Percentiles rank a stretch among this genome's conserved stretches.
Conservation (phyloP, 2,888 invertebrate genomes). For the Meganola albula region DNA sequence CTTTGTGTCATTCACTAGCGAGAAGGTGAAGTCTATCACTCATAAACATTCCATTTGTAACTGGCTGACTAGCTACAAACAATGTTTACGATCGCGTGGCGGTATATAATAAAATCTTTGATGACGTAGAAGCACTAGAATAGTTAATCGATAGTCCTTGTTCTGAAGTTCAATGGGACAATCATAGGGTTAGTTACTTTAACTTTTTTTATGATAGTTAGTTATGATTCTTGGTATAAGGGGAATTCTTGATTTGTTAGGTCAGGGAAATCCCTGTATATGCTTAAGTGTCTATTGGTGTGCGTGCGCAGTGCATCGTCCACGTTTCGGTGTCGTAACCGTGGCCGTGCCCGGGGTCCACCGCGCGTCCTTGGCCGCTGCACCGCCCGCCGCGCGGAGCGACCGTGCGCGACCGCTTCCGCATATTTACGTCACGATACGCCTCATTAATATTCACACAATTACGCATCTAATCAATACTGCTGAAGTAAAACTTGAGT, state of each 20-base stretch:
- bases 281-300: not conserved
- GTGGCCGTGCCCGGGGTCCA: slow-evolving; percentile 43
- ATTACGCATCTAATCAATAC: slow-evolving; percentile 38
- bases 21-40: slow-evolving; percentile 45
- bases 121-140: not conserved
- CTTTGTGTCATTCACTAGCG: slow-evolving; percentile 40
- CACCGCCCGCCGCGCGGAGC: slow-evolving; percentile 32
- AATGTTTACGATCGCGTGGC: slow-evolving; percentile 4
- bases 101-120: not conserved
- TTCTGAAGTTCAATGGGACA: no score
- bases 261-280: no score
- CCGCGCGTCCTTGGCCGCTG: slow-evolving; percentile 58
- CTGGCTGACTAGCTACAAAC: slow-evolving; percentile 15
- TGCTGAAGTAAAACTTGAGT: slow-evolving; percentile 26
- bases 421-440: slow-evolving; percentile 48
- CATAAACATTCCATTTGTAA: slow-evolving; percentile 22
- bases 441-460: slow-evolving; percentile 27
- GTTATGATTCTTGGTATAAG: no score
- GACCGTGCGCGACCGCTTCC: slow-evolving; percentile 64
- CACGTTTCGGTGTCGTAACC: slow-evolving; percentile 46
- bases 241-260: no score
- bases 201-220: no score
- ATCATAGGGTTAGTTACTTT: no score
- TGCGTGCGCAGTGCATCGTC: slow-evolving; percentile 20
- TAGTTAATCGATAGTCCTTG: no score